Percentiles rank a stretch among this genome's conserved stretches.
These are phyloP conservation scores for Brevimyrus niger DNA, from an alignment of 2,113 vertebrate species.

Conservation along the genomic window DNA sequence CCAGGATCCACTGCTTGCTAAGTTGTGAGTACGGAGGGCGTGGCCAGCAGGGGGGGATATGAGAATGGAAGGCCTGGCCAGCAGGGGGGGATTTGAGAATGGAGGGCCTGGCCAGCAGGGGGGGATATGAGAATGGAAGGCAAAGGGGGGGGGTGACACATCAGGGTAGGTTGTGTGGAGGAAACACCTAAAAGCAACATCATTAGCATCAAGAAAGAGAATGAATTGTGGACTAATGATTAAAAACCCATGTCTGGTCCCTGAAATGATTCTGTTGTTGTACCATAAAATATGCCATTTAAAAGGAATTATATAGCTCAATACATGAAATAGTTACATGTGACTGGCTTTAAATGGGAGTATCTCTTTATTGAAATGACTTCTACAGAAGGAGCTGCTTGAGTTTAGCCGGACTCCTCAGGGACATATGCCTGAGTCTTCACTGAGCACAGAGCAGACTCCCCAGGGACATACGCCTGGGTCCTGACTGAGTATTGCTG, in stretches of 20 bases:
- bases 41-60: not conserved
- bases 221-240: not conserved
- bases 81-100: not conserved
- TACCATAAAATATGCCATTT: not conserved
- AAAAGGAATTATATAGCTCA: not conserved
- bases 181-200: not conserved
- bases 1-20: constrained; percentile 67
- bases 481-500: not conserved
- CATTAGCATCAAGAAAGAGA: not conserved
- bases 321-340: not conserved
- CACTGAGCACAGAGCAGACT: not conserved
- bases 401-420: not conserved
- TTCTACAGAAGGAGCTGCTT: not conserved
- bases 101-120: not conserved
- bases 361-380: not conserved
- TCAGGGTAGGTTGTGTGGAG: not conserved
- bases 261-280: not conserved
- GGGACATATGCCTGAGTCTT: not conserved
- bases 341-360: not conserved
- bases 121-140: not conserved
- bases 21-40: constrained; percentile 66
- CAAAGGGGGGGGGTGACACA: too few relatives aligned
- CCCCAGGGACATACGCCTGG: not conserved
- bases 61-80: not conserved
- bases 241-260: not conserved